A percentile compares a stretch with the other conserved stretches of the same genome.
Evolutionary conservation across 2,888 invertebrate genomes (phyloP).

Genomic region (Malthinus flaveolus): DNA sequence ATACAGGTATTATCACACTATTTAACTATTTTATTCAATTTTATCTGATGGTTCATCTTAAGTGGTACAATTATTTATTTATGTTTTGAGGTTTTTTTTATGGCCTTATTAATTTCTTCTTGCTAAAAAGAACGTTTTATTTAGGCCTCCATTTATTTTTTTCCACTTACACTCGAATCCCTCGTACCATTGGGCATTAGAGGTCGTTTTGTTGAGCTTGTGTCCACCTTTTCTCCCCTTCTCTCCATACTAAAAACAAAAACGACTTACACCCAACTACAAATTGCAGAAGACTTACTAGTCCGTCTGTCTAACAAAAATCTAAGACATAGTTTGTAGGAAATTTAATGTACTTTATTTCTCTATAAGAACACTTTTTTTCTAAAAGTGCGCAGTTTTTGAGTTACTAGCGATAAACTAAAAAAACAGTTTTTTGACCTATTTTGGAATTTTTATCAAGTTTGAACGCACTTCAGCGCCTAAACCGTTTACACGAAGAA

Average conservation of each 20-base stretch:
- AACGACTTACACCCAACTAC: background rate
- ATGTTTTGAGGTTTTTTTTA: background rate
- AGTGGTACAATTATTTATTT: background rate
- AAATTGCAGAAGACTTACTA: background rate
- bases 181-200: slow-evolving; percentile 49
- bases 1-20: background rate
- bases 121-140: background rate
- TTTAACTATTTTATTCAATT: background rate
- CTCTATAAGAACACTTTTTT: too few relatives aligned
- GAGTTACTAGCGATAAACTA: too few relatives aligned
- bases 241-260: slow-evolving; percentile 47
- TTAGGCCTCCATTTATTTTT: background rate
- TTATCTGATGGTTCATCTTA: too few relatives aligned
- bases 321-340: too few relatives aligned
- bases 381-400: too few relatives aligned
- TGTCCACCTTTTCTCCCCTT: slow-evolving; percentile 43
- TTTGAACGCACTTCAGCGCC: too few relatives aligned
- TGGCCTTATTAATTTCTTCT: background rate
- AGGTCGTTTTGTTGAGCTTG: slow-evolving; percentile 57
- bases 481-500: too few relatives aligned
- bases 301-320: too few relatives aligned
- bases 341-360: too few relatives aligned
- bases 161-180: slow-evolving; percentile 17
- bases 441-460: too few relatives aligned
- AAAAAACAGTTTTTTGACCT: too few relatives aligned